Conservation (phyloP, 2,797 vertebrate genomes). For the Carcharodon carcharias region DNA sequence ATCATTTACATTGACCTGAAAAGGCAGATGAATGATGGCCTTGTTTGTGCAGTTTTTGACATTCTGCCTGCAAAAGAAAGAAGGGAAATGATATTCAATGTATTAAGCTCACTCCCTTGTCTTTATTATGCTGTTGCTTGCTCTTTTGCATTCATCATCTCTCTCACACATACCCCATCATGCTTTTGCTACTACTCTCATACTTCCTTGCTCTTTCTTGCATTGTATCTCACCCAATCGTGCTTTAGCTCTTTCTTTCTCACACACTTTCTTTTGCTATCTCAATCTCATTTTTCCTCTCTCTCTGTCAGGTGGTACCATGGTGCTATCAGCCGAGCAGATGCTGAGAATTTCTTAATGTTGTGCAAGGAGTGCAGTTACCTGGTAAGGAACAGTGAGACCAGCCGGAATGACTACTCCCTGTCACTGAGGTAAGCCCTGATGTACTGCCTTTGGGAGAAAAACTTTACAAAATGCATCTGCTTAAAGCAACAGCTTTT, state of each 20-base stretch:
- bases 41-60: not conserved
- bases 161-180: not conserved
- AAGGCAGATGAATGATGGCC: not conserved
- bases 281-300: not conserved
- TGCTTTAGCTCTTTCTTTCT: not conserved
- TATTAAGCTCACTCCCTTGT: not conserved
- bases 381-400: constrained; percentile 81
- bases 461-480: not conserved
- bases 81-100: not conserved
- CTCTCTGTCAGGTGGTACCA: constrained; percentile 77
- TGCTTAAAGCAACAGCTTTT: not conserved
- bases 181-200: not conserved
- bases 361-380: constrained; percentile 89
- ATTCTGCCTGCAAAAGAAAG: no score
- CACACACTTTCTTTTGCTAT: not conserved
- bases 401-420: constrained; percentile 74
- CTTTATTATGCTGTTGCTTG: not conserved
- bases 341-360: constrained; percentile 74
- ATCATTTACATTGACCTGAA: not conserved
- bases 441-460: not conserved
- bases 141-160: not conserved
- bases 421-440: constrained; percentile 73
- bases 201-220: not conserved
- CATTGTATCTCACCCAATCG: not conserved
- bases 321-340: constrained; percentile 71